These are phyloP conservation scores for Caenorhabditis sp. DNA, from an alignment of 2,888 invertebrate species.

Conservation along the genomic window DNA sequence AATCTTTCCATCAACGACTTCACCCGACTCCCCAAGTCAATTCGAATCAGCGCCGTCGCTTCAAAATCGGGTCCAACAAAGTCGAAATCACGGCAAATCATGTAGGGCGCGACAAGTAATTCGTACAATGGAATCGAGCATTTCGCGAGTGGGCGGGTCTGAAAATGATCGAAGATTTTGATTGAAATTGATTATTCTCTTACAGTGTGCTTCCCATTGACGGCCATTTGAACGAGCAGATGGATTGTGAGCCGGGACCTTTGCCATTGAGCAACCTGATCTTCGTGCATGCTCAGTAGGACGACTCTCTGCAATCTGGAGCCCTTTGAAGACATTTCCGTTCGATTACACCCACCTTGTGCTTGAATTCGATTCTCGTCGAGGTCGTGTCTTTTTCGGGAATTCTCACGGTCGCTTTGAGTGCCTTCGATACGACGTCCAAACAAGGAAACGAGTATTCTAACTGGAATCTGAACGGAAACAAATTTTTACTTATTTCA, in stretches of 20 bases:
- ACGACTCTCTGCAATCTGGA: slow-evolving; percentile 33
- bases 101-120: slow-evolving; percentile 57
- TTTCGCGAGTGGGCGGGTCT: slow-evolving; percentile 60
- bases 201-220: slow-evolving; percentile 46
- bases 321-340: not conserved
- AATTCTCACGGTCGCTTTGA: slow-evolving; percentile 33
- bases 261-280: slow-evolving; percentile 40
- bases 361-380: slow-evolving; percentile 55
- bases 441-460: slow-evolving; percentile 64
- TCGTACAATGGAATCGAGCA: slow-evolving; percentile 57
- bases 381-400: slow-evolving; percentile 37
- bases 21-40: slow-evolving; percentile 60
- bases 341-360: slow-evolving; percentile 38
- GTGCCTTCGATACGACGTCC: slow-evolving; percentile 52
- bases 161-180: slow-evolving; percentile 10
- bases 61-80: slow-evolving; percentile 58
- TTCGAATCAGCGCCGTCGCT: slow-evolving; percentile 56
- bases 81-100: slow-evolving; percentile 60
- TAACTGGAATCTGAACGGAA: slow-evolving; percentile 49
- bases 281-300: slow-evolving; percentile 39
- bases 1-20: slow-evolving; percentile 54
- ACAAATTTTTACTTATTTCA: not conserved
- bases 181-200: not conserved
- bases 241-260: slow-evolving; percentile 27
- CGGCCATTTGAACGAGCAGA: slow-evolving; percentile 32